Percentiles rank a stretch among this genome's conserved stretches.
These are phyloP conservation scores for Polypterus bichir DNA, from an alignment of 2,113 vertebrate species.

Conservation along the genomic window DNA sequence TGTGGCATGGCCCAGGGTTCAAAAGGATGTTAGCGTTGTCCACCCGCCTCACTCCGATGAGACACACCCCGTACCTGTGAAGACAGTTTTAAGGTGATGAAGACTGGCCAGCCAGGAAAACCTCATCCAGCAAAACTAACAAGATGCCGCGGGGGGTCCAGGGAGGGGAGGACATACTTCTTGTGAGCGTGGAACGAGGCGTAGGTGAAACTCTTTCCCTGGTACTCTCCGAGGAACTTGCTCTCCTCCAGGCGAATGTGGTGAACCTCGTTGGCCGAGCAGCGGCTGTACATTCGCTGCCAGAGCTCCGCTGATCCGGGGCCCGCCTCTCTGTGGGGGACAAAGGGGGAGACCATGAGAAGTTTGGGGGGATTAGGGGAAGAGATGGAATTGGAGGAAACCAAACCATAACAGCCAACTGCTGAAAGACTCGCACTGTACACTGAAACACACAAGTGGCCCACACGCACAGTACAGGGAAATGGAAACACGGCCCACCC, in stretches of 20 bases:
- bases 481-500: too few species aligned
- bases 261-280: constrained; percentile 66
- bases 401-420: too few species aligned
- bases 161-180: constrained; percentile 41
- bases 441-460: too few species aligned
- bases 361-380: constrained; percentile 11
- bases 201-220: constrained; percentile 69
- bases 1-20: constrained; percentile 64
- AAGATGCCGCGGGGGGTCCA: too few species aligned
- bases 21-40: constrained; percentile 62
- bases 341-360: constrained; percentile 13
- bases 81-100: not conserved
- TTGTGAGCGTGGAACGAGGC: constrained; percentile 69
- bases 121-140: too few species aligned
- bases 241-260: constrained; percentile 67
- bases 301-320: constrained; percentile 56
- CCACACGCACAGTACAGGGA: too few species aligned
- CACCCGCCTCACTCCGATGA: constrained; percentile 56
- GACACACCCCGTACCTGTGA: constrained; percentile 61
- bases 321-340: constrained; percentile 34
- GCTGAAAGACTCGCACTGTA: too few species aligned
- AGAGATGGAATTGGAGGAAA: not conserved
- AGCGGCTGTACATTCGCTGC: constrained; percentile 63
- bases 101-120: too few species aligned
- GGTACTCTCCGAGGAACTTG: constrained; percentile 68